Base-by-base conservation (phyloP, 2,888 invertebrate species). In the Idaea dimidiata region DNA sequence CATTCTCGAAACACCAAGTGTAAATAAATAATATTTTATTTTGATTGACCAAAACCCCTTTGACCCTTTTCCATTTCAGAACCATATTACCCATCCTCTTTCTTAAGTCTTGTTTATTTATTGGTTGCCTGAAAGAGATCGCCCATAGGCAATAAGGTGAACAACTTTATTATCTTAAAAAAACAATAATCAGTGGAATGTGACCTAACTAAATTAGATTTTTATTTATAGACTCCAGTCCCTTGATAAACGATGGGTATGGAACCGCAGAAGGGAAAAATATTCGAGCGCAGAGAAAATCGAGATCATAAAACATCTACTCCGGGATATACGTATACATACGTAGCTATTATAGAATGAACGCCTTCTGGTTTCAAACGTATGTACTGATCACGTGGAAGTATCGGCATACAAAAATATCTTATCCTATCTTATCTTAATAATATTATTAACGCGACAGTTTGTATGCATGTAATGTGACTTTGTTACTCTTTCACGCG, bases 161-260 rank as follows among this genome's bases (percentile, higher is more conserved):
- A 24, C 24, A 24, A 24, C 24, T 24, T 24, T 24, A 3, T 24
- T 24, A 24, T 1, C 24, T 24, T 14, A 43, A 43, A 43, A 17
- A 10, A 17, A 59, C 64, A 72, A 67, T 72, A 70, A 72, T 70
- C 70, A 72, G 68, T 68, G 67, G 67, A 70, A 24, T 70, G 68
- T 70, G 70, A 70, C 72, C 70, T 67, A 72, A 70, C 71, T 65
- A 70, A 72, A 72, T 72, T 70, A 72, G 71, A 67, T 70, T 70
- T 72, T 70, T 72, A 71, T 72, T 72, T 72, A 70, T 72, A 64
- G 67, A 66, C 59, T 61, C 64, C 58, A 64, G 58, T 65, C 66
- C 66, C 64, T 65, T 71, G 71, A 71, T 71, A 71, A 68, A 71
- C 70, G 71, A 65, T 62, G 64, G 54, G 17, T 54, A 54, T 54